A percentile compares a stretch with the other conserved stretches of the same genome.
These are phyloP conservation scores for Callyntrura guangdongensis DNA, from an alignment of 2,888 invertebrate genomes.

Conservation along the genomic window DNA sequence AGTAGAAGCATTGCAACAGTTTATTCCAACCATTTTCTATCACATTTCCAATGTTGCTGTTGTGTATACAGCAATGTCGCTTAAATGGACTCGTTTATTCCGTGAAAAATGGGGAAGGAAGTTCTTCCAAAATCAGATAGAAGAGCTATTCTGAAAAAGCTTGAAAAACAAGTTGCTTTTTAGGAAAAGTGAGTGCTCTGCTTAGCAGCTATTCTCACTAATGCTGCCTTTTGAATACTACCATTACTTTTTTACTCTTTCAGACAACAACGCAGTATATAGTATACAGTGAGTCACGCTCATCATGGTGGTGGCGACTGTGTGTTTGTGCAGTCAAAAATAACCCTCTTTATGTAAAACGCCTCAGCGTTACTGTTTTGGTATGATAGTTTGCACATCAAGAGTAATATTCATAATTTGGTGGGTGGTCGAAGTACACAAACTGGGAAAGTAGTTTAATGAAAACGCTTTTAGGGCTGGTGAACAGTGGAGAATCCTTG, in stretches of 20 bases:
- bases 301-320: neutral
- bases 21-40: slow-evolving; percentile 44
- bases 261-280: neutral
- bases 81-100: slow-evolving; percentile 71
- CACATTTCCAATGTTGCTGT: slow-evolving; percentile 8
- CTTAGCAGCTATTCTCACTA: neutral
- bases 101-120: slow-evolving; percentile 71
- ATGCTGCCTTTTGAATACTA: neutral
- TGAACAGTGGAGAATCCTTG: neutral
- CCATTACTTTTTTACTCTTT: neutral
- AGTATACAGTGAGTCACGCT: slow-evolving; percentile 41
- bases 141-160: slow-evolving; percentile 56
- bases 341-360: slow-evolving; percentile 28
- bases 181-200: slow-evolving; percentile 1
- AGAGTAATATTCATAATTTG: slow-evolving; percentile 64
- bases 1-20: slow-evolving; percentile 34
- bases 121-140: slow-evolving; percentile 70
- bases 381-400: slow-evolving; percentile 42
- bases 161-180: slow-evolving; percentile 48
- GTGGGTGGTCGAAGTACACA: slow-evolving; percentile 55
- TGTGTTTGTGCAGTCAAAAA: neutral
- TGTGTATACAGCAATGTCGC: slow-evolving; percentile 54
- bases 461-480: slow-evolving; percentile 41
- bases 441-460: slow-evolving; percentile 60
- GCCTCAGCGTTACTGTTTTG: slow-evolving; percentile 2